Conservation (phyloP, 2,113 vertebrate genomes). For the Chaetorhynchus papuensis region DNA sequence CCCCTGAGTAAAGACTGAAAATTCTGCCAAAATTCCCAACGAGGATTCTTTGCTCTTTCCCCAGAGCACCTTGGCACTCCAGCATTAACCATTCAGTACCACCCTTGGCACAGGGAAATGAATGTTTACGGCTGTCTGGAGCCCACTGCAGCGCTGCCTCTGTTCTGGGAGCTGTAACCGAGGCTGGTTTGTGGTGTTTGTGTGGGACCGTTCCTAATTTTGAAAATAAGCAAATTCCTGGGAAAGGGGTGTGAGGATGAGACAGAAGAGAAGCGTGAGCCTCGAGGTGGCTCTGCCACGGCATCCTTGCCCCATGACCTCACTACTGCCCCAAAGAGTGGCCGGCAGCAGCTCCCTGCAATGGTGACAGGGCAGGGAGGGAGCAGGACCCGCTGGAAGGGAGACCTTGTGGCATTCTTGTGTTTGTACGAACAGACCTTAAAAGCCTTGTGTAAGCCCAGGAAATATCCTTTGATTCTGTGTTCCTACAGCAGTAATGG, state of each 20-base stretch:
- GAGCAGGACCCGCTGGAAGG: background rate
- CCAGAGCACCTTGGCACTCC: background rate
- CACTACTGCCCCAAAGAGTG: rapidly evolving
- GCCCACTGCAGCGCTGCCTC: background rate
- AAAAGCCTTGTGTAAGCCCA: background rate
- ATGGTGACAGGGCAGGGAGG: rapidly evolving
- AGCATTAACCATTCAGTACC: background rate
- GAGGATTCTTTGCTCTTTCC: background rate
- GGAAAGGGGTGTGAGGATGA: background rate
- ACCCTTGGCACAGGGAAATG: background rate
- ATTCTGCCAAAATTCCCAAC: background rate
- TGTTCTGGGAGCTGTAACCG: background rate
- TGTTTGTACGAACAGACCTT: background rate
- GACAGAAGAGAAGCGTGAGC: background rate
- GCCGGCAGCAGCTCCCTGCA: rapidly evolving
- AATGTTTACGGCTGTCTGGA: background rate
- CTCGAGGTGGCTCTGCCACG: background rate
- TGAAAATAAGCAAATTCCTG: background rate
- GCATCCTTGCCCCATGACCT: background rate
- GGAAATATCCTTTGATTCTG: background rate
- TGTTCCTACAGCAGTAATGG: background rate
- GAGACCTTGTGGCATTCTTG: background rate
- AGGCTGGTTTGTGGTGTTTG: background rate
- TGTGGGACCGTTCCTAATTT: background rate
- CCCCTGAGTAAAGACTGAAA: background rate